Base-by-base conservation (phyloP, 2,888 invertebrate genomes). In the Dryocosmus kuriphilus region DNA sequence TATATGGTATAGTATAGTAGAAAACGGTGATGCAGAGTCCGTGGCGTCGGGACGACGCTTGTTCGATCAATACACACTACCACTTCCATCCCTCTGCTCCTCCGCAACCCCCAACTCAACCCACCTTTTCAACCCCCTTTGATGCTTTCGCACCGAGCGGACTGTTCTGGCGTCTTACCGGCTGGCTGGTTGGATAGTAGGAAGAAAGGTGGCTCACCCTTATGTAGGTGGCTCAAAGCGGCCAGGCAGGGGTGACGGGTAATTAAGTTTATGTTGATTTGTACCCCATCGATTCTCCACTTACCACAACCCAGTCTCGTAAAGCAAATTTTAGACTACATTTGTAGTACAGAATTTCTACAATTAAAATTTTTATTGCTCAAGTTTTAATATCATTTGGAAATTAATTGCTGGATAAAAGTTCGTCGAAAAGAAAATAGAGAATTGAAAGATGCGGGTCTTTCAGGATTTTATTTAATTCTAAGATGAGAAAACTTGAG, bases 1-100 rank as follows among this genome's bases (percentile, higher is more conserved):
- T n/a, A n/a, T n/a, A 51, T n/a, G 9, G 65, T 65, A 60, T 75
- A 38, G 67, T 67, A 46, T 67, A 22, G 38, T 35, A 38, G 22
- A 60, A 24, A 74, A 74, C 16, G 38, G 78, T 79, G 80, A 81
- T 81, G 82, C 82, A 80, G 80, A 82, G 80, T 81, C 80, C 82
- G 82, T 80, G 79, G 80, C 79, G 82, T 82, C 80, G 81, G 79
- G 81, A 82, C 81, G 83, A 84, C 79, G 83, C 78, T 80, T 81
- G 81, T 76, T 74, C 90, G 90, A 90, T 90, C 90, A 90, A 90
- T 90, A 90, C 89, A 86, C 87, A 87, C 90, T 71, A 71, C 71
- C 71, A 51, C 46, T 67, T 87, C 86, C 87, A 85, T 85, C 84
- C 84, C 86, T 82, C 80, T 78, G 75, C 84, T 77, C 80, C 71